Base-by-base conservation (phyloP, 1,140 invertebrate genomes). In the Diprion similis region DNA sequence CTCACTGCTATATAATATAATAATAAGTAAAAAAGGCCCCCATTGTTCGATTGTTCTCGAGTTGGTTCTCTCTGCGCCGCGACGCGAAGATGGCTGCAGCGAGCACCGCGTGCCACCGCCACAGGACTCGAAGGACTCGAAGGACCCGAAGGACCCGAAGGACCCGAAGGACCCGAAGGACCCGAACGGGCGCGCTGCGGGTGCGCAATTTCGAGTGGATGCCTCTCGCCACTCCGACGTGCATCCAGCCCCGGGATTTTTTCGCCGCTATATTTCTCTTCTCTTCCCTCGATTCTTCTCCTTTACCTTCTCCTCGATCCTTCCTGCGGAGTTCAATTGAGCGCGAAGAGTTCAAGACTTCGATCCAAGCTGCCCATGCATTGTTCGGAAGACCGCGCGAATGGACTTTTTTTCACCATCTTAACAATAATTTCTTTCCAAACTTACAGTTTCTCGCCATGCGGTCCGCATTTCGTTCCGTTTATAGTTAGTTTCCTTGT, bases 31-130 rank as follows among this genome's bases (percentile, higher is more conserved):
- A 70, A 70, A 17, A 70, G 45, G 69, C n/a, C 18, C 69, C 66
- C 69, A 70, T 70, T 70, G 69, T 70, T 47, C 46, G 46, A 70
- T 70, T 70, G 69, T 70, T 70, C 46, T 70, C 69, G 46, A 45
- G 11, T 70, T 17, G 24, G 24, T 37, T 37, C 24, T 37, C 24
- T 37, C 11, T 59, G 8, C 69, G 46, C 69, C 24, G 46, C 69
- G 69, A 70, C 46, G 46, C 69, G 37, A 70, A 48, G 69, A 70
- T 70, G 69, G 69, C 69, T 19, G 46, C 67, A 24, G 3, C 15
- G 67, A 7, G 69, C 46, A 46, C 66, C 51, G 51, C 51, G 51
- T 59, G 51, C 51, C 24, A 37, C 24, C 1, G 66, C 66, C 37
- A 68, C 66, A 18, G 66, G 66, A 68, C 19, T 68, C 66, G 11